phyloP scores from a whole-genome alignment of 1,140 invertebrate genomes.

The Solen grandis region DNA sequence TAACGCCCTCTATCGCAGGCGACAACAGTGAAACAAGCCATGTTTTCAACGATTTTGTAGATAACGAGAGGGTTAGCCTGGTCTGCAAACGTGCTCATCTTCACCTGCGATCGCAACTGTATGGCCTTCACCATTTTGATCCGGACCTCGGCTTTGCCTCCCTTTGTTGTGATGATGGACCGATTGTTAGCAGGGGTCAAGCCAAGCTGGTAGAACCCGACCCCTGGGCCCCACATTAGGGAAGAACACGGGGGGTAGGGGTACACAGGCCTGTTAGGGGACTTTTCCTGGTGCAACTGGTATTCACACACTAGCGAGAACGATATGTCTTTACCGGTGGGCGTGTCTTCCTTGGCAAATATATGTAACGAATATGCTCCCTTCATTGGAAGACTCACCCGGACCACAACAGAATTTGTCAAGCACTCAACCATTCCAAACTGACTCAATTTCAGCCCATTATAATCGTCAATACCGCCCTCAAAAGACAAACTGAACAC shows the following conservation, averaged over 20 bases:
- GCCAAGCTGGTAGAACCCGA: constrained; percentile 74
- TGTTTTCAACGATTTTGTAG: constrained; percentile 72
- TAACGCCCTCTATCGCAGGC: constrained; percentile 78
- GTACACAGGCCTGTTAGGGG: constrained; percentile 56
- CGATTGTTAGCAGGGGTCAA: constrained; percentile 72
- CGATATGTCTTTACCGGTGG: constrained; percentile 77
- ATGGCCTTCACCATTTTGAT: constrained; percentile 67
- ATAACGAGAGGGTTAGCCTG: constrained; percentile 40
- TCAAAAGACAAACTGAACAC: constrained; percentile 77
- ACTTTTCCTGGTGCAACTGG: constrained; percentile 72
- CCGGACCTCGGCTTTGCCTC: constrained; percentile 67
- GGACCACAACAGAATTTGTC: constrained; percentile 74
- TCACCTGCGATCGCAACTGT: constrained; percentile 48
- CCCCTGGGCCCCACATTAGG: constrained; percentile 77
- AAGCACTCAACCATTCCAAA: constrained; percentile 78
- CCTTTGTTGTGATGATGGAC: constrained; percentile 71
- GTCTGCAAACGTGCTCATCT: constrained; percentile 24
- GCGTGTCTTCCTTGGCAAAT: constrained; percentile 79
- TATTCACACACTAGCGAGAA: constrained; percentile 81
- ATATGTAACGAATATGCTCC: constrained; percentile 79
- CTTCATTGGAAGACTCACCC: constrained; percentile 75
- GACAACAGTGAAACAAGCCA: constrained; percentile 77
- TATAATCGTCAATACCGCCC: constrained; percentile 74
- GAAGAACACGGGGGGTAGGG: constrained; percentile 80
- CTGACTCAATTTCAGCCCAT: constrained; percentile 75